These are phyloP conservation scores for Rhodeus uyekii DNA, from an alignment of 2,797 vertebrate species.

Conservation along the genomic window DNA sequence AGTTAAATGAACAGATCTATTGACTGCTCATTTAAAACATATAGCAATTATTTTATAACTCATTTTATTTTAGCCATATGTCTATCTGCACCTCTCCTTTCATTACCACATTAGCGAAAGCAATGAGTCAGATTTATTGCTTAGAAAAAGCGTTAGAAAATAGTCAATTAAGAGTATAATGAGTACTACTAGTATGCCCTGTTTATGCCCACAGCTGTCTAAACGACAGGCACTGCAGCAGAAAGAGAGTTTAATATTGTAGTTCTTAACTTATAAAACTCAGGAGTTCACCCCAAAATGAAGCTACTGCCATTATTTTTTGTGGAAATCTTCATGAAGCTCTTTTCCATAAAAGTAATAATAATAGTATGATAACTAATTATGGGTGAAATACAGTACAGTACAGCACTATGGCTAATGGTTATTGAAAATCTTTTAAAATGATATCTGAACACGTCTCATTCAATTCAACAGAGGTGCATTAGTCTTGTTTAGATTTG, in stretches of 20 bases:
- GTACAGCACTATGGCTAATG: background rate
- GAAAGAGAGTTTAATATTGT: no score
- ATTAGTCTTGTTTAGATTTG: slow-evolving; percentile 25
- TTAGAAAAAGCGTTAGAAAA: background rate
- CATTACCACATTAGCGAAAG: background rate
- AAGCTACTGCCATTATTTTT: background rate
- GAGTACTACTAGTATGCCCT: background rate
- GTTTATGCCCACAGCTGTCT: background rate
- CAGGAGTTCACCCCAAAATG: background rate
- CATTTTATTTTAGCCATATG: background rate
- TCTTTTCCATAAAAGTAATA: background rate
- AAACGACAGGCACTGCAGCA: background rate
- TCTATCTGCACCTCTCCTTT: background rate
- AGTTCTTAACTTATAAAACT: no score
- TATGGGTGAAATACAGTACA: background rate
- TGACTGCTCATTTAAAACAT: background rate
- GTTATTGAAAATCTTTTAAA: background rate
- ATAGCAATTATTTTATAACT: background rate
- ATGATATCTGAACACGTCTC: background rate
- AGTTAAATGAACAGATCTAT: background rate
- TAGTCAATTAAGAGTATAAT: background rate
- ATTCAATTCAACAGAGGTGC: slow-evolving; percentile 23
- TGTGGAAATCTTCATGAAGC: background rate
- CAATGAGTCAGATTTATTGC: background rate
- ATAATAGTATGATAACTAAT: background rate